Percentiles rank a stretch among this genome's conserved stretches.
Conservation (phyloP, 1,140 invertebrate genomes). For the Drosophila saltans region DNA sequence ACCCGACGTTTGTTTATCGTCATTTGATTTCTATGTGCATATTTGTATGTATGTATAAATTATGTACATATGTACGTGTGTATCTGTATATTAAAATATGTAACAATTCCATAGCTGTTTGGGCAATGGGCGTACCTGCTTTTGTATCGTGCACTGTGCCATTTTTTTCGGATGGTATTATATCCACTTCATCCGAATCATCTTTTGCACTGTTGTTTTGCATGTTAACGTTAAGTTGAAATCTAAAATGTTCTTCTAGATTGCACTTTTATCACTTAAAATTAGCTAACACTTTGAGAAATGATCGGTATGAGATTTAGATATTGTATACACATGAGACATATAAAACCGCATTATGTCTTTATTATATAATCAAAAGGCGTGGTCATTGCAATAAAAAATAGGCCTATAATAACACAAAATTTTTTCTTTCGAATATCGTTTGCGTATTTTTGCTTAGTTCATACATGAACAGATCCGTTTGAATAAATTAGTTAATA, state of each 20-base stretch:
- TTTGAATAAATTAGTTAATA: neutral
- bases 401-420: neutral
- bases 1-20: slow-evolving; percentile 10
- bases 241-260: slow-evolving; percentile 50
- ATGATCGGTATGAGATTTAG: slow-evolving; percentile 36
- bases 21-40: neutral
- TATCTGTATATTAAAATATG: neutral
- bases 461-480: too few relatives aligned
- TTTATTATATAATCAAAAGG: slow-evolving; percentile 64
- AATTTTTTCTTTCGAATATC: neutral
- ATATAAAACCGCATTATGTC: slow-evolving; percentile 27
- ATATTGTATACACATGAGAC: slow-evolving; percentile 8
- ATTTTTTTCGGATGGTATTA: slow-evolving; percentile 74
- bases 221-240: slow-evolving; percentile 65
- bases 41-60: neutral
- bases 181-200: slow-evolving; percentile 71
- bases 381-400: slow-evolving; percentile 34
- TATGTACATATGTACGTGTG: neutral
- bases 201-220: slow-evolving; percentile 74
- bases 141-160: slow-evolving; percentile 62
- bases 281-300: slow-evolving; percentile 65
- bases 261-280: slow-evolving; percentile 67
- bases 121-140: slow-evolving; percentile 44
- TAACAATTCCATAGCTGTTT: neutral
- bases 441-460: neutral